Conservation (phyloP, 2,888 invertebrate species). For the Junonia oenone region DNA sequence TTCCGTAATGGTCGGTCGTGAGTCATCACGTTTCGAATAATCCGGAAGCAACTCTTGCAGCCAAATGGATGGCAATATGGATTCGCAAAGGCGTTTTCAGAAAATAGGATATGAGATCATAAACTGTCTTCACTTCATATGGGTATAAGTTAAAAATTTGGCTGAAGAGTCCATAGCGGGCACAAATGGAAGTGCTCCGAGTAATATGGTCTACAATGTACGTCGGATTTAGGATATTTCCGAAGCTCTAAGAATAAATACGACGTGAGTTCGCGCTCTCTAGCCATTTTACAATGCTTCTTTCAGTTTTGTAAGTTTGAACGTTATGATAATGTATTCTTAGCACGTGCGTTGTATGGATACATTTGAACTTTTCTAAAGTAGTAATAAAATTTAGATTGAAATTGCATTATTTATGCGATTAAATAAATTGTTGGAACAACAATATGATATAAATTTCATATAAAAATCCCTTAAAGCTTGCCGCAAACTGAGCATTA, state of each 20-base stretch:
- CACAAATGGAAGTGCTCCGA: constrained; percentile 54
- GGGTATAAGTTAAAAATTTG: constrained; percentile 71
- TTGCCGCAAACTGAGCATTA: too few species aligned
- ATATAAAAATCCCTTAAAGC: too few species aligned
- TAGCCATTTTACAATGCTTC: constrained; percentile 17
- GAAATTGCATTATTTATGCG: neutral
- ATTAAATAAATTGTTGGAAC: neutral
- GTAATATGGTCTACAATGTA: constrained; percentile 61
- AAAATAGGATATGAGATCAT: constrained; percentile 57
- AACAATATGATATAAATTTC: neutral
- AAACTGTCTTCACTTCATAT: constrained; percentile 65
- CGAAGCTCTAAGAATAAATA: constrained; percentile 48
- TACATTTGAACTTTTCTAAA: constrained; percentile 4
- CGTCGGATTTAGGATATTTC: constrained; percentile 58
- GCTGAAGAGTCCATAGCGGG: constrained; percentile 52
- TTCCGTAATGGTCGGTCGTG: constrained; percentile 30
- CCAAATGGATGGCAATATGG: constrained; percentile 56
- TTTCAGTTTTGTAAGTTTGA: constrained; percentile 12
- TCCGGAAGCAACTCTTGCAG: constrained; percentile 42
- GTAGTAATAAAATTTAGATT: constrained; percentile 1
- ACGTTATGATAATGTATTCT: constrained; percentile 14
- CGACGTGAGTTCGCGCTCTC: constrained; percentile 42
- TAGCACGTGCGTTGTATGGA: constrained; percentile 3
- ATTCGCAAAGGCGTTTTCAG: constrained; percentile 49
- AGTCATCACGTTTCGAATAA: constrained; percentile 42